A percentile compares a stretch with the other conserved stretches of the same genome.
These are phyloP conservation scores for Tetragnatha versicolor DNA, from an alignment of 1,140 invertebrate species.

Conservation along the genomic window DNA sequence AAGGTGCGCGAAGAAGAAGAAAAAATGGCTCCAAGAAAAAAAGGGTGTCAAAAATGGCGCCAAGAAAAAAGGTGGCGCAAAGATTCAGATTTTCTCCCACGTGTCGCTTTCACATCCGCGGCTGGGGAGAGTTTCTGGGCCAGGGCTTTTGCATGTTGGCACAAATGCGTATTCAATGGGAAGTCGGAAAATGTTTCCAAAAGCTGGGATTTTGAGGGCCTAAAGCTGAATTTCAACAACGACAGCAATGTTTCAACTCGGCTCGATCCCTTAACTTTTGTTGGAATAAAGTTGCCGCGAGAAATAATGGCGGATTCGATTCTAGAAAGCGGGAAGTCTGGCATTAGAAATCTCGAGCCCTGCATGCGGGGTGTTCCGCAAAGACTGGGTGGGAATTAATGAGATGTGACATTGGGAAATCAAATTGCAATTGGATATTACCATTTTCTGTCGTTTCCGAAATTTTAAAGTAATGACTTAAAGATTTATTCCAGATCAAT, in stretches of 20 bases:
- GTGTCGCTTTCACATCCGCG: conserved; percentile 25
- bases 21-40: conserved; percentile 18
- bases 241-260: not conserved
- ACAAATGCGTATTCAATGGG: conserved; percentile 30
- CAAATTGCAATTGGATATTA: no score
- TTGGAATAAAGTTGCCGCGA: not conserved
- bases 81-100: conserved; percentile 6
- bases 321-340: not conserved
- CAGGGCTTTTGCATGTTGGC: conserved; percentile 6
- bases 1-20: not conserved
- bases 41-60: not conserved
- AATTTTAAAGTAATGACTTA: no score
- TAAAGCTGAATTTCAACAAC: conserved; percentile 37
- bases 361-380: no score
- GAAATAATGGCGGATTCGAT: not conserved
- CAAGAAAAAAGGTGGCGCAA: not conserved
- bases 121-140: conserved; percentile 23
- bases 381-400: no score
- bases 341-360: no score
- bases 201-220: conserved; percentile 14
- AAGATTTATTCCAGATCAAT: no score
- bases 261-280: not conserved
- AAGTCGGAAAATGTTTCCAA: conserved; percentile 12
- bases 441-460: no score
- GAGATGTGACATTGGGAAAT: no score